Percentiles rank a stretch among this genome's conserved stretches.
Evolutionary conservation across 2,797 vertebrate species (phyloP).

Genomic region (Poeciliopsis turneri): DNA sequence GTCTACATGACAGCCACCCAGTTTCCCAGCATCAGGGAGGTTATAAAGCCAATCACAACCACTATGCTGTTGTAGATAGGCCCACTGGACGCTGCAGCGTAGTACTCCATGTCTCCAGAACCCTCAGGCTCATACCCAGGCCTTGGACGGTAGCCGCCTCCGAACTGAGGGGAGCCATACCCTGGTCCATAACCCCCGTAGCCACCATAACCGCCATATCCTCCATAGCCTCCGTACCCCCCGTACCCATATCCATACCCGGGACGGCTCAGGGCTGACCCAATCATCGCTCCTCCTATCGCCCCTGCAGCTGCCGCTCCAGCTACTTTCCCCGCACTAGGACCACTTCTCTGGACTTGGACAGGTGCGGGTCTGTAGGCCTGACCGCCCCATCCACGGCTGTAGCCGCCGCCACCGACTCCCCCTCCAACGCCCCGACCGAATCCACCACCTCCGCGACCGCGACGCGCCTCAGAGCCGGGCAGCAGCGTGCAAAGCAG

Average conservation of each 20-base stretch:
- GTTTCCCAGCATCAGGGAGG: slow-evolving; percentile 70
- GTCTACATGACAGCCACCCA: slow-evolving; percentile 64
- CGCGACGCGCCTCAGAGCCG: slow-evolving; percentile 67
- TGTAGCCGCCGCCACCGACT: slow-evolving; percentile 14
- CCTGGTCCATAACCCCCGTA: slow-evolving; percentile 49
- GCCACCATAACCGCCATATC: slow-evolving; percentile 36
- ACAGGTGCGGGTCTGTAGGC: slow-evolving; percentile 49
- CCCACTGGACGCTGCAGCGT: slow-evolving; percentile 65
- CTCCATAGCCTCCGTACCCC: slow-evolving; percentile 35
- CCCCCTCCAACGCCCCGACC: slow-evolving; percentile 43
- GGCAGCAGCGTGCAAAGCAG: slow-evolving; percentile 70
- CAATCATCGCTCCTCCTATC: slow-evolving; percentile 78
- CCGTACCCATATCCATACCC: slow-evolving; percentile 65
- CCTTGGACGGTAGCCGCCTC: slow-evolving; percentile 48
- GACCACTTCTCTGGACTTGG: slow-evolving; percentile 69
- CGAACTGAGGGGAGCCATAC: slow-evolving; percentile 44
- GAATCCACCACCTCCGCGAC: slow-evolving; percentile 54
- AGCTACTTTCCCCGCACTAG: slow-evolving; percentile 78
- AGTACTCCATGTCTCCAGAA: slow-evolving; percentile 78
- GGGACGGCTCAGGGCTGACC: slow-evolving; percentile 79
- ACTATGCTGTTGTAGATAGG: slow-evolving; percentile 72
- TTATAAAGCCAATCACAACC: slow-evolving; percentile 69
- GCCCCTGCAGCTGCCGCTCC: slow-evolving; percentile 83
- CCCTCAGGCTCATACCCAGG: slow-evolving; percentile 69
- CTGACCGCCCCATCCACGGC: slow-evolving; percentile 55